Evolutionary conservation across 1,140 invertebrate species (phyloP), one percentile per base, ranked within the genome.

Genomic region (Drosophila burlai): DNA sequence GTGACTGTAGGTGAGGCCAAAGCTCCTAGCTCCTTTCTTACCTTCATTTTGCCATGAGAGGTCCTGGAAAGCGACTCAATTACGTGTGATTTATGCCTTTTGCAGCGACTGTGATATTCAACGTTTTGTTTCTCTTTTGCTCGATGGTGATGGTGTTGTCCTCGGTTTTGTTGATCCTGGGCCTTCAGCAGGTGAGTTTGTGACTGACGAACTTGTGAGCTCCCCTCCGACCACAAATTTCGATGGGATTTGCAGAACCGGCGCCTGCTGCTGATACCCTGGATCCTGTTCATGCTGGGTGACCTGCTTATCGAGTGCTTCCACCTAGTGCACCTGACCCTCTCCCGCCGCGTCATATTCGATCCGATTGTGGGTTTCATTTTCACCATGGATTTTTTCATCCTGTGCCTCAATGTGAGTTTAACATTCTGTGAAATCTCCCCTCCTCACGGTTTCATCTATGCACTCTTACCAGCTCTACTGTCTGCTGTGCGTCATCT

Each of bases 71-170:
- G 21, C 34, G 42, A 15, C 52, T 67, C 65, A 86, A 64, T 78
- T 74, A 81, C 47, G 52, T 60, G 55, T 72, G 74, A 77, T 76
- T 77, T 76, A 76, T 79, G 47, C 71, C 61, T 38, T 49, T 80
- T 76, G 49, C 80, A 92, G 90, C 76, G 66, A 91, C 85, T 91
- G 89, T 92, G 83, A 85, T 91, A 91, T 92, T 92, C 75, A 92
- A 91, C 77, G 64, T 92, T 65, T 86, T 92, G 73, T 82, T 90
- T 63, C 84, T 92, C 54, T 81, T 84, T 77, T 91, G 90, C 81
- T 86, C 90, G 13, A 60, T 91, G 71, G 73, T 91, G 52, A 83
- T 91, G 73, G 65, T 91, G 38, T 34, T 91, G 36, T 73, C 89
- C 43, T 86, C 90, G 29, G 34, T 91, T 4, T 42, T 92, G 38